Conservation (phyloP, 2,797 vertebrate genomes). For the Anabacerthia variegaticeps region DNA sequence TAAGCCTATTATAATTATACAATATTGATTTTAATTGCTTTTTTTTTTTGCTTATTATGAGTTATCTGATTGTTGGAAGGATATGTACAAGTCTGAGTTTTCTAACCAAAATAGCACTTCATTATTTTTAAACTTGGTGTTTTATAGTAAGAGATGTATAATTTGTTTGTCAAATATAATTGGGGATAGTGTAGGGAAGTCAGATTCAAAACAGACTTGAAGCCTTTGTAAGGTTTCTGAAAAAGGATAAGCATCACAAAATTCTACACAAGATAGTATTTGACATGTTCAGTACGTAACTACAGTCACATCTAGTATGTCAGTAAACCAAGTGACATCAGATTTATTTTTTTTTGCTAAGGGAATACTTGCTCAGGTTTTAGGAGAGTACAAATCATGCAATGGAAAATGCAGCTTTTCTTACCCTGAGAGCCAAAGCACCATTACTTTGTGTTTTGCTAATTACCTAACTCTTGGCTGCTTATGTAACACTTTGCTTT, state of each 20-base stretch:
- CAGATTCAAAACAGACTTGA: neutral
- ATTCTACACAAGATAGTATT: neutral
- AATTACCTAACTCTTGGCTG: neutral
- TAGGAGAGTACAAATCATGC: neutral
- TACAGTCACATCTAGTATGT: neutral
- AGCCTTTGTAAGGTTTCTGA: neutral
- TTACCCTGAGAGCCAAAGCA: neutral
- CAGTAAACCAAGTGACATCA: neutral
- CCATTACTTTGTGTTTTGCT: neutral
- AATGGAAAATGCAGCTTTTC: neutral
- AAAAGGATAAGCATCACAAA: neutral
- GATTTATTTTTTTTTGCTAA: neutral
- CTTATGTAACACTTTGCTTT: neutral
- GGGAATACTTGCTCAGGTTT: neutral
- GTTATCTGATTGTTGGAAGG: neutral
- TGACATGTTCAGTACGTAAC: neutral
- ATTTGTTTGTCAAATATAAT: neutral
- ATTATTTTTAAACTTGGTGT: neutral
- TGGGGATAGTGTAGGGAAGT: neutral
- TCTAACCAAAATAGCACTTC: neutral
- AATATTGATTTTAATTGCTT: neutral
- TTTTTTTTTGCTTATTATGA: neutral
- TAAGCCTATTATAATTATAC: neutral
- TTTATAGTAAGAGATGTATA: neutral
- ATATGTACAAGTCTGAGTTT: neutral